Conservation (phyloP, 2,113 vertebrate genomes). For the rat (Rattus norvegicus) region GRCr8 NC_086019.1:98246501-98247000, state of each 20-base stretch:
- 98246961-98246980: too few species aligned
- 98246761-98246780: background rate
- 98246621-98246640: background rate
- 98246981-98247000: too few species aligned
- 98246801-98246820: background rate
- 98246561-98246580: too few species aligned
- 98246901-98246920: background rate
- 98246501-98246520: background rate
- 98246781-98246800: background rate
- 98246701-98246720: background rate
- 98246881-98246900: background rate
- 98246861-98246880: rapidly evolving
- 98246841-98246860: background rate
- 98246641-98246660: background rate
- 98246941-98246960: too few species aligned
- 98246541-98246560: background rate
- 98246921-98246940: too few species aligned
- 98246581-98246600: background rate
- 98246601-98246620: background rate
- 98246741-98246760: background rate
- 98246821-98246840: background rate
- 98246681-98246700: background rate
- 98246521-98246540: background rate
- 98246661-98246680: background rate
- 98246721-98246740: background rate